Percentiles rank a stretch among this genome's conserved stretches.
Evolutionary conservation across 2,113 vertebrate species (phyloP).

Genomic region (Lagopus muta): DNA sequence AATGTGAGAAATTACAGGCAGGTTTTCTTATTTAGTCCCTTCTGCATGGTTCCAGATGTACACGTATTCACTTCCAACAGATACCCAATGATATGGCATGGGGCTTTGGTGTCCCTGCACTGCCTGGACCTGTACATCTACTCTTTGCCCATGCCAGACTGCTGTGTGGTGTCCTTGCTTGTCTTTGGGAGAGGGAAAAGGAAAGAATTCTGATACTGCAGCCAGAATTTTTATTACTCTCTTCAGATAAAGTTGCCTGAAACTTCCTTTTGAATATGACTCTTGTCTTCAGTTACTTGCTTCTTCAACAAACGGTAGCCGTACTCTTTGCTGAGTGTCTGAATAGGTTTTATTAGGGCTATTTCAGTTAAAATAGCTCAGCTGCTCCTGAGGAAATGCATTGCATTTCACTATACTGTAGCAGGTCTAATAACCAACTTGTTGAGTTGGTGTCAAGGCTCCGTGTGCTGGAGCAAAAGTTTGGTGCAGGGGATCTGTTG

Average conservation of each 20-base stretch:
- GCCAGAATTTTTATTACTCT: not conserved
- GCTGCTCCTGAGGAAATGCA: not conserved
- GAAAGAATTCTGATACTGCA: not conserved
- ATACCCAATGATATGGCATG: not conserved
- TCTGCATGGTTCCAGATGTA: not conserved
- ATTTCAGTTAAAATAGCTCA: not conserved
- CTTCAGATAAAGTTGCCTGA: not conserved
- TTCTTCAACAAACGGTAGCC: not conserved
- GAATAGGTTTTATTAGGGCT: not conserved
- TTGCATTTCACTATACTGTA: not conserved
- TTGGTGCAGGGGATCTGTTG: not conserved
- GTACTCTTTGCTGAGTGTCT: not conserved
- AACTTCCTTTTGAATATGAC: not conserved
- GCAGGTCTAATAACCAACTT: not conserved
- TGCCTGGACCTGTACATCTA: not conserved
- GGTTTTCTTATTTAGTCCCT: not conserved
- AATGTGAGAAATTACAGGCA: not conserved
- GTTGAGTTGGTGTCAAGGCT: not conserved
- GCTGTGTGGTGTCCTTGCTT: not conserved
- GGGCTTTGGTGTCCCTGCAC: not conserved
- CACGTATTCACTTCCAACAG: not conserved
- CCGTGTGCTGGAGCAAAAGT: fast-evolving
- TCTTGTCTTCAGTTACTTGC: not conserved
- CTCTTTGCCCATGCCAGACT: not conserved
- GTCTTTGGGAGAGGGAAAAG: not conserved